Evolutionary conservation across 2,888 invertebrate species (phyloP), one percentile per base, ranked within the genome.

Genomic region (Colletes collaris): DNA sequence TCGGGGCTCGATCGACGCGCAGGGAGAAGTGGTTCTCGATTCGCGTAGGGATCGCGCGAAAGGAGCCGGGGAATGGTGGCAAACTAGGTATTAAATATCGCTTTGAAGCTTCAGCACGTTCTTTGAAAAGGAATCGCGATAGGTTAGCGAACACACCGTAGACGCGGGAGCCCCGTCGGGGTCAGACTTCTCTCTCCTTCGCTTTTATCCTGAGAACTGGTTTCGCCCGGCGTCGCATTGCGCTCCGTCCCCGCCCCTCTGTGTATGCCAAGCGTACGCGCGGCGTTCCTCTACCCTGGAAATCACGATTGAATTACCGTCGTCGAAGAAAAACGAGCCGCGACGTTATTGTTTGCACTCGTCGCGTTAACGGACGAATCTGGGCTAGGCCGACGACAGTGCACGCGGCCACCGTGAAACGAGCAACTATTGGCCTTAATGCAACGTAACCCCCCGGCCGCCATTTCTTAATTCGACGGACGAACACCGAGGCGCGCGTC

Each of bases 201-300:
- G 66, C 80, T 68, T 82, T 81, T 79, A 86, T 82, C 86, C 84
- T 73, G 73, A 81, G 86, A 86, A 86, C 86, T 86, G 86, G 86
- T 86, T 86, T 86, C 82, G 55, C 76, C 70, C 19, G 76, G 86
- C 86, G 84, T 86, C 81, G 79, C 79, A 75, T 82, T 82, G 84
- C 84, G 77, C 66, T 69, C 59, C 65, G 76, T 67, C 78, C 70
- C 79, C 73, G 50, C 83, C 69, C 62, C 55, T 68, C 27, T 11
- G 19, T 19, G 40, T 46, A 19, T 8, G 6, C 46, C 35, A 16
- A 16, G 13, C 11, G 37, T 40, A 16, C 46, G 67, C 16, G 11
- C n/a, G 16, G 46, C 50, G 13, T 49, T 37, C 16, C 50, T 6
- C 40, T 71, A 66, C 63, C 75, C 65, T 73, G 67, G 70, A 81